Evolutionary conservation across 64 coral and sea anemone genomes (phyloP), one percentile per base, ranked within the genome.

Genomic region (Porites australiensis): DNA sequence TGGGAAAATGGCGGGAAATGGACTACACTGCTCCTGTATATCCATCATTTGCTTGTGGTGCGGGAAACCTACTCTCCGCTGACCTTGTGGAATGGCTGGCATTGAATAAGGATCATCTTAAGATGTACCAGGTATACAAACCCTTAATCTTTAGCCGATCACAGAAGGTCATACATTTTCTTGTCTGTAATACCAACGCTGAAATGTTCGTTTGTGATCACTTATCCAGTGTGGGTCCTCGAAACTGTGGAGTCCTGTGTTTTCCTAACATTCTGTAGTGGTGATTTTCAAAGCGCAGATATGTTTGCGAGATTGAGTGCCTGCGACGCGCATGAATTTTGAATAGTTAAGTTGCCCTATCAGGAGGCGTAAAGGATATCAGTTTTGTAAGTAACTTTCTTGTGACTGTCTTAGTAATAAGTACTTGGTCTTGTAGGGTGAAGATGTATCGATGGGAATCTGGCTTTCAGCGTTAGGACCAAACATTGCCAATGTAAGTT

Each of bases 381-480:
- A 37, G 1, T 0, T 37, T 37, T 37, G 0, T 37, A 4, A 10
- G 73, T 76, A 43, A 47, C 44, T 10, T 16, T 64, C 18, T 64
- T 64, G 12, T 13, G 3, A 18, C 27, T 37, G 13, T 18, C 62
- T 54, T 21, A 50, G 19, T 3, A 55, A 12, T 55, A 78, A n/a
- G 54, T 57, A 5, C 54, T 57, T 78, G 18, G 8, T 43, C 16
- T 50, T 54, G 5, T 68, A 99, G 98, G 98, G 98, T 64, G 98
- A 99, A 88, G 98, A 99, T 89, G 94, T 96, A 12, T 99, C 98
- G 4, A 63, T 99, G 27, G 98, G 98, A 50, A 99, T 99, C 10
- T 99, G 98, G 98, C 62, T 99, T 67, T 93, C 98, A 58, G 94
- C 98, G 14, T 50, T 99, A 13, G 98, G 94, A 58, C 94, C 98